Conservation (phyloP, 2,113 vertebrate species). For the Mustela nigripes region DNA sequence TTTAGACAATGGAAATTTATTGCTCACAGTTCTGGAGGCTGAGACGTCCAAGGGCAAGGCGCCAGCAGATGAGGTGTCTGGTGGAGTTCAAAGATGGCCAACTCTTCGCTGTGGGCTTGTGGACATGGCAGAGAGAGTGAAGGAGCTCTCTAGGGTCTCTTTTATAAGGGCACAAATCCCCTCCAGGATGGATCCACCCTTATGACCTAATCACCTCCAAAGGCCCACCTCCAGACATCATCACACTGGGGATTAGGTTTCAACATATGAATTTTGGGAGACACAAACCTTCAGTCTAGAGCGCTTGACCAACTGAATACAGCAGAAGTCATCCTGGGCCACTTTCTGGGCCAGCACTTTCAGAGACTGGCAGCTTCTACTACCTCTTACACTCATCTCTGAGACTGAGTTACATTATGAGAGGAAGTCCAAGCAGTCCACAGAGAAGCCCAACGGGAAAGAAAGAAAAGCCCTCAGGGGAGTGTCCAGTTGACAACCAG, state of each 20-base stretch:
- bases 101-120: neutral
- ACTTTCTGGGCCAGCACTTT: neutral
- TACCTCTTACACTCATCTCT: neutral
- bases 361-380: neutral
- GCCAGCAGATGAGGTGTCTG: neutral
- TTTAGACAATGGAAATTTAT: neutral
- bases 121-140: neutral
- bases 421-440: neutral
- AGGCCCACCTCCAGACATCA: neutral
- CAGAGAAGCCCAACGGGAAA: neutral
- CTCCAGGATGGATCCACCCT: neutral
- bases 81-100: neutral
- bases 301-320: neutral
- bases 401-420: neutral
- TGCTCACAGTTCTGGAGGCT: neutral
- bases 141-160: neutral
- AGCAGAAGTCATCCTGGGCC: neutral
- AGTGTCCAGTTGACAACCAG: neutral
- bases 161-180: neutral
- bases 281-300: neutral
- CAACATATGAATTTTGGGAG: neutral
- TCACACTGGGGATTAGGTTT: neutral
- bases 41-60: neutral
- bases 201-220: neutral
- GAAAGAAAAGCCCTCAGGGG: neutral